Percentiles rank a stretch among this genome's conserved stretches.
These are phyloP conservation scores for Caenorhabditis macrosperma DNA, from an alignment of 2,888 invertebrate species.

Conservation along the genomic window DNA sequence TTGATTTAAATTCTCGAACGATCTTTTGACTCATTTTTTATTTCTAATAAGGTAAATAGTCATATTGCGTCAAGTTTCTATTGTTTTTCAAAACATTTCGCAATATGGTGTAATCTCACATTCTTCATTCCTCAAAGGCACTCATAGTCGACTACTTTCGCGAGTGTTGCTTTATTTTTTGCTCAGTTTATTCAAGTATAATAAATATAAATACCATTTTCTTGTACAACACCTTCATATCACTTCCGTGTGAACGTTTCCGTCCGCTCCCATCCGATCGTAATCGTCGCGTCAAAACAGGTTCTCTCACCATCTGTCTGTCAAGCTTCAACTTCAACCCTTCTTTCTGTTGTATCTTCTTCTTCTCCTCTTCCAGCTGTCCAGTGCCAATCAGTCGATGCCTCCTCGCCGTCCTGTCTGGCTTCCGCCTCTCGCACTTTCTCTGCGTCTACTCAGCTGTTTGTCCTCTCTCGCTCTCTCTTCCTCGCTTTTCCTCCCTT, in stretches of 20 bases:
- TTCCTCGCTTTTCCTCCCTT: neutral
- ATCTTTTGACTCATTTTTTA: too few relatives aligned
- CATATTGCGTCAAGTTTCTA: slow-evolving; percentile 37
- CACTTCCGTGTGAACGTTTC: neutral
- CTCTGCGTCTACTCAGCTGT: slow-evolving; percentile 14
- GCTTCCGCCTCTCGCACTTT: slow-evolving; percentile 9
- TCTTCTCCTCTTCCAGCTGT: slow-evolving; percentile 32
- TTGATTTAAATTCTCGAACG: neutral
- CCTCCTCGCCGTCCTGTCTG: slow-evolving; percentile 20
- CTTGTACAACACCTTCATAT: neutral
- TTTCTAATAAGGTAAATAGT: too few relatives aligned
- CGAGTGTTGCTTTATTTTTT: too few relatives aligned
- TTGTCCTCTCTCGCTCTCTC: neutral
- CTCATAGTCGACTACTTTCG: neutral
- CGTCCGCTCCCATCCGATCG: slow-evolving; percentile 20
- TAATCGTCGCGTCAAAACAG: slow-evolving; percentile 33
- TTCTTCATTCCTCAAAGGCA: neutral
- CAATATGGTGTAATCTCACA: slow-evolving; percentile 28
- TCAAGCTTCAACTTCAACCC: slow-evolving; percentile 50
- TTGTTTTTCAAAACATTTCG: slow-evolving; percentile 25
- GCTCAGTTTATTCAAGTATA: too few relatives aligned
- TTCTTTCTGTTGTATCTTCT: slow-evolving; percentile 20
- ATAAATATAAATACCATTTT: too few relatives aligned
- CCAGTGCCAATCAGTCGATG: slow-evolving; percentile 38
- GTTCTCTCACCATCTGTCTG: slow-evolving; percentile 35